phyloP scores from a whole-genome alignment of 2,113 vertebrate genomes.

The Chelonoidis abingdonii region DNA sequence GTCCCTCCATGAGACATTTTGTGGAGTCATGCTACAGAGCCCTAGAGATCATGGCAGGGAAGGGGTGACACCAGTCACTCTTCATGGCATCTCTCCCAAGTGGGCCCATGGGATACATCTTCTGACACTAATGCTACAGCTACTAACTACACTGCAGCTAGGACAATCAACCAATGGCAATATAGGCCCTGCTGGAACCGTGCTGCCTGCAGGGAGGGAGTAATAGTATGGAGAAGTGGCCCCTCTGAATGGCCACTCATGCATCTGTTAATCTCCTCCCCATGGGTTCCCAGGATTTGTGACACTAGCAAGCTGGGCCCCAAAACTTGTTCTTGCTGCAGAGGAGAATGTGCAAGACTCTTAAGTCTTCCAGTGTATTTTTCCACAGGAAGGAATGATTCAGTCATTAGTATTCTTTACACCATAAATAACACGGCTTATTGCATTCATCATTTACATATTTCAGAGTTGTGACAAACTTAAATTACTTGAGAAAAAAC shows the following conservation, averaged over 20 bases:
- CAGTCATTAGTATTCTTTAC: neutral
- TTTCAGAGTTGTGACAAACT: neutral
- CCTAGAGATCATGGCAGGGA: neutral
- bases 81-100: neutral
- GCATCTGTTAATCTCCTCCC: neutral
- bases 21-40: neutral
- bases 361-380: neutral
- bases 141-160: neutral
- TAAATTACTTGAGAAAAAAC: neutral
- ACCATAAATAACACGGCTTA: neutral
- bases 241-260: neutral
- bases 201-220: neutral
- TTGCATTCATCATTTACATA: neutral
- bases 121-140: neutral
- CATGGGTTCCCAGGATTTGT: neutral
- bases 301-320: neutral
- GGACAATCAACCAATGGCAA: neutral
- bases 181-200: neutral
- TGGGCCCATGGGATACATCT: neutral
- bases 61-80: neutral
- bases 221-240: neutral
- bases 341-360: neutral
- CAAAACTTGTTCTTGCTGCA: neutral
- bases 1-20: neutral
- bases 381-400: neutral